phyloP scores from a whole-genome alignment of 1,140 invertebrate genomes.

The Nephila pilipes region DNA sequence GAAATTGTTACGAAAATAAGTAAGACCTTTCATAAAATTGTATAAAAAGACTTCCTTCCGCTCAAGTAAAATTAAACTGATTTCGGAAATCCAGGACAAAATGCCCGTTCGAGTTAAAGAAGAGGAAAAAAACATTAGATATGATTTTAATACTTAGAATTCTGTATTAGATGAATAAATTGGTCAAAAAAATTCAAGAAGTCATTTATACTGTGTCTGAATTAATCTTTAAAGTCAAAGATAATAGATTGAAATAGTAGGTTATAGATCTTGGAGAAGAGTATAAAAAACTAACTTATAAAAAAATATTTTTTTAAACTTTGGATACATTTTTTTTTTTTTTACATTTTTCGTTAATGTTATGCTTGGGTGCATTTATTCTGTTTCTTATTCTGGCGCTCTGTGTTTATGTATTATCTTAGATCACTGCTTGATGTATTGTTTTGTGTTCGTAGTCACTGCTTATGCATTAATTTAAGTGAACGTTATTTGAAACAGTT shows the following conservation, averaged over 20 bases:
- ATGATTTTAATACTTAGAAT: slow-evolving; percentile 45
- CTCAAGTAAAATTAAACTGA: slow-evolving; percentile 50
- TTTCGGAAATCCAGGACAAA: slow-evolving; percentile 54
- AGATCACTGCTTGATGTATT: background rate
- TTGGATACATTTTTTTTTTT: background rate
- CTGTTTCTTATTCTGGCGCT: background rate
- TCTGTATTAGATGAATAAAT: slow-evolving; percentile 45
- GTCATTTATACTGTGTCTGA: slow-evolving; percentile 38
- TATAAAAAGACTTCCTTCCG: slow-evolving; percentile 30
- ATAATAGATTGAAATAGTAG: background rate
- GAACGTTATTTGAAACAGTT: too few relatives aligned
- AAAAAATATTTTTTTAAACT: background rate
- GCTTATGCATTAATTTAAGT: too few relatives aligned
- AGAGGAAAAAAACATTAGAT: background rate
- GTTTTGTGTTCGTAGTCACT: too few relatives aligned
- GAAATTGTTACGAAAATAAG: slow-evolving; percentile 49
- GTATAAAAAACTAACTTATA: background rate
- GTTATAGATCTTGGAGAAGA: slow-evolving; percentile 6
- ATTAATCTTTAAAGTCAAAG: slow-evolving; percentile 49
- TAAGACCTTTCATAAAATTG: slow-evolving; percentile 37
- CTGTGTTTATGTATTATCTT: background rate
- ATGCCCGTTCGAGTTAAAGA: slow-evolving; percentile 22
- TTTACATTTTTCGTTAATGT: background rate
- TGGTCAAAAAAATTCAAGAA: slow-evolving; percentile 53
- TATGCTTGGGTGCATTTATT: background rate